Evolutionary conservation across 2,113 vertebrate genomes (phyloP).

Genomic region (Petaurus breviceps): DNA sequence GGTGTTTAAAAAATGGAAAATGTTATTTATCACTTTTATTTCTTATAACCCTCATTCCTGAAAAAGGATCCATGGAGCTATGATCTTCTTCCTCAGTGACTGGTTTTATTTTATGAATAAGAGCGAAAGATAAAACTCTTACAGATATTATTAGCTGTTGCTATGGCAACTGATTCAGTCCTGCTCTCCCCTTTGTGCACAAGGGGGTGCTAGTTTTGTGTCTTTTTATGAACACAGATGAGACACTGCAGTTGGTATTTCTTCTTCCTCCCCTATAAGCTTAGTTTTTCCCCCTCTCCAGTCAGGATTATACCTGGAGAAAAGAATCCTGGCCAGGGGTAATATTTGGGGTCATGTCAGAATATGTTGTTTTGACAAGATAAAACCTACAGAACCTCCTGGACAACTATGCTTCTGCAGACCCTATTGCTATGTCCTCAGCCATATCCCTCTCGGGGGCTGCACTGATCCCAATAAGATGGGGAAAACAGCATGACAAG

Average conservation of each 20-base stretch:
- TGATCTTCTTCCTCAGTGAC: background rate
- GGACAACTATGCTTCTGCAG: background rate
- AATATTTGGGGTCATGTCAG: background rate
- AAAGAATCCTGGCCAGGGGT: constrained; percentile 11
- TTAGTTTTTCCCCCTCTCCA: background rate
- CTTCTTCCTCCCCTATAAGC: background rate
- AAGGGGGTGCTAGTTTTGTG: constrained; percentile 39
- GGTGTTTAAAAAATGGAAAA: background rate
- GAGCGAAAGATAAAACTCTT: constrained; percentile 26
- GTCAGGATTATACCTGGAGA: background rate
- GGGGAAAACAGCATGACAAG: background rate
- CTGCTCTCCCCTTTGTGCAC: constrained; percentile 44
- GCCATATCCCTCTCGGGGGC: background rate
- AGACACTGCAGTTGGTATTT: constrained; percentile 15
- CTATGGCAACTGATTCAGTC: constrained; percentile 68
- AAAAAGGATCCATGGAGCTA: constrained; percentile 20
- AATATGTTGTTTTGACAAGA: background rate
- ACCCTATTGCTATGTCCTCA: background rate
- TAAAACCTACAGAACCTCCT: background rate
- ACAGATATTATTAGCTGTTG: constrained; percentile 59
- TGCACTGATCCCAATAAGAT: background rate
- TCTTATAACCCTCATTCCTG: background rate
- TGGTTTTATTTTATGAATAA: constrained; percentile 50
- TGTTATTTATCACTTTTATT: constrained; percentile 22
- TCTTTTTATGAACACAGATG: constrained; percentile 10